Conservation (phyloP, 2,888 invertebrate species). For the Polyommatus icarus region DNA sequence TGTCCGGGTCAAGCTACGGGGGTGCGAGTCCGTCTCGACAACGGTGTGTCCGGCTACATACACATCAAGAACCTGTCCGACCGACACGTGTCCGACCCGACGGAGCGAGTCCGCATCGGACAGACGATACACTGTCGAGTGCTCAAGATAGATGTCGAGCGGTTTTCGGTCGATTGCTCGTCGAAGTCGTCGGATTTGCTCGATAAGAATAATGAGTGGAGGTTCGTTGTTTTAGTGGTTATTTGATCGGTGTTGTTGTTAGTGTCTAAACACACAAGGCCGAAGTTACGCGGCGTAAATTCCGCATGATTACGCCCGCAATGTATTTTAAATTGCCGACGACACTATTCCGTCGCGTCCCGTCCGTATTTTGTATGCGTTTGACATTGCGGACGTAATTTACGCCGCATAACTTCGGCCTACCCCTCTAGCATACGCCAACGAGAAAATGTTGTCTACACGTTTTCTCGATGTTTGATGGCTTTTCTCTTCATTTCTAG, state of each 20-base stretch:
- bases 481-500: no score
- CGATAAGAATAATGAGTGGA: conserved; percentile 95
- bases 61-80: conserved; percentile 96
- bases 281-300: no score
- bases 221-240: conserved; percentile 58
- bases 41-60: conserved; percentile 95
- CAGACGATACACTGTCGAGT: conserved; percentile 93
- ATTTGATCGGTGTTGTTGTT: background rate
- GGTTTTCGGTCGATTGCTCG: conserved; percentile 96
- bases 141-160: conserved; percentile 96
- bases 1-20: conserved; percentile 98
- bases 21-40: conserved; percentile 93
- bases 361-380: no score
- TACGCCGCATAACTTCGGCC: no score
- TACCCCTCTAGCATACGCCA: no score
- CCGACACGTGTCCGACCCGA: conserved; percentile 94
- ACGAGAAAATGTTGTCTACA: no score
- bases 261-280: no score
- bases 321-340: no score
- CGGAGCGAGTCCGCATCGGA: conserved; percentile 92
- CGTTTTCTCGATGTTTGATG: no score
- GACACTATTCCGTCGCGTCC: no score
- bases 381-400: no score
- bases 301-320: no score
- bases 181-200: conserved; percentile 95